phyloP scores from a whole-genome alignment of 2,797 vertebrate genomes.

The Threskiornis aethiopicus region DNA sequence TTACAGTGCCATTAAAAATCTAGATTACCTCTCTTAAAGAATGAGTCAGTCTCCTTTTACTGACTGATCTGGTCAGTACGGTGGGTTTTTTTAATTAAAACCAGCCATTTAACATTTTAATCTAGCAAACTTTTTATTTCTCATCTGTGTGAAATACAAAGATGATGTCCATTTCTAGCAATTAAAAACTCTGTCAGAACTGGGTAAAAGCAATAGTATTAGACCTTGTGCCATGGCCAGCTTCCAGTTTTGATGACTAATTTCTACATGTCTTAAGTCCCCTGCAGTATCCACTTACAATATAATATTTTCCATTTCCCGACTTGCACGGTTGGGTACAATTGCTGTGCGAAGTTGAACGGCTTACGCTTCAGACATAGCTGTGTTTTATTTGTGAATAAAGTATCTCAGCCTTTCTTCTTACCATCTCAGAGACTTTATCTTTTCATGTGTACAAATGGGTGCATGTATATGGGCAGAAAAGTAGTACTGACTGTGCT shows the following conservation, averaged over 20 bases:
- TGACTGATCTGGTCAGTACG: background rate
- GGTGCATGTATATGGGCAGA: background rate
- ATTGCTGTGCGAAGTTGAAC: conserved; percentile 42
- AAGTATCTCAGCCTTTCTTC: background rate
- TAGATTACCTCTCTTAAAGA: background rate
- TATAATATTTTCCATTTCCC: conserved; percentile 70
- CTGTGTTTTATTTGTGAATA: conserved; percentile 16
- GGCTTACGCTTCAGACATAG: background rate
- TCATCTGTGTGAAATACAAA: background rate
- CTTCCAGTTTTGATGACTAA: conserved; percentile 61
- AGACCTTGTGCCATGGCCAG: background rate
- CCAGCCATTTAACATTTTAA: background rate
- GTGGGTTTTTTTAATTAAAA: background rate
- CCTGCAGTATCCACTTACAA: conserved; percentile 57
- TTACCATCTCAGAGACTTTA: background rate
- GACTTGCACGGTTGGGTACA: conserved; percentile 9
- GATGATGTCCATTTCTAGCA: conserved; percentile 2
- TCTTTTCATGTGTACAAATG: background rate
- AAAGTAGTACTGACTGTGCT: background rate
- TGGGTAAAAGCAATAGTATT: background rate
- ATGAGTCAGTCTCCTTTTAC: background rate
- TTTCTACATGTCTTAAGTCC: conserved; percentile 62
- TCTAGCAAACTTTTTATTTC: background rate
- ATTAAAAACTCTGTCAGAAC: background rate
- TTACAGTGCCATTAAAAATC: background rate